Base-by-base conservation (phyloP, 2,888 invertebrate genomes). In the Hermaeophaga mercurialis region DNA sequence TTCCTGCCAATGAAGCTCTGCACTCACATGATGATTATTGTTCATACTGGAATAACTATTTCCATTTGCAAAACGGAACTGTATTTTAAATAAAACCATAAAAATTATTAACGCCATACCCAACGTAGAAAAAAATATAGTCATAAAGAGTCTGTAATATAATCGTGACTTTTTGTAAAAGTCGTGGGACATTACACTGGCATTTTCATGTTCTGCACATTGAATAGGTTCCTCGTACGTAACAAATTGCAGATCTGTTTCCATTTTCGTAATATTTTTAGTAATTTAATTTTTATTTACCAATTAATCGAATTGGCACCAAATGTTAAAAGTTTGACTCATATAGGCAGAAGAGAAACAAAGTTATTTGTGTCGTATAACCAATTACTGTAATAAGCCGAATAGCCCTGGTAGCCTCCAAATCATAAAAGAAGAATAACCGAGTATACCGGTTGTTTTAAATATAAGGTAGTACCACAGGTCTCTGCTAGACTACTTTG, bases 61-160 rank as follows among this genome's bases (percentile, higher is more conserved):
- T 41, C 41, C 41, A 41, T 15, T 41, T 22, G 24, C 43, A 43
- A 24, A 43, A 15, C 17, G 36, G 1, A 36, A 17, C 15, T 24
- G 24, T 12, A 14, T 14, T 43, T 43, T 43, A 26, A 43, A 43
- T 24, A 43, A 14, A 12, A 43, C 43, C 43, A 43, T 43, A 15
- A 43, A 43, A 24, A 24, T 15, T 9, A 43, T 18, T 26, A 43
- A 12, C 5, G 43, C 43, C 9, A 26, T 15, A 1, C 7, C 43
- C 14, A 43, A 24, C 3, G 14, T 43, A 12, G 43, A 24, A 43
- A 43, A 43, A 26, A 43, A 43, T 43, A 43, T 43, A 3, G 24
- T 43, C 43, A 43, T 43, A 26, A 43, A 43, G 6, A 43, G 8
- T 26, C 26, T 24, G 24, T 43, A 43, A 43, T 43, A 43, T 26